Conservation (phyloP, 2,888 invertebrate species). For the Eilema sororculum region DNA sequence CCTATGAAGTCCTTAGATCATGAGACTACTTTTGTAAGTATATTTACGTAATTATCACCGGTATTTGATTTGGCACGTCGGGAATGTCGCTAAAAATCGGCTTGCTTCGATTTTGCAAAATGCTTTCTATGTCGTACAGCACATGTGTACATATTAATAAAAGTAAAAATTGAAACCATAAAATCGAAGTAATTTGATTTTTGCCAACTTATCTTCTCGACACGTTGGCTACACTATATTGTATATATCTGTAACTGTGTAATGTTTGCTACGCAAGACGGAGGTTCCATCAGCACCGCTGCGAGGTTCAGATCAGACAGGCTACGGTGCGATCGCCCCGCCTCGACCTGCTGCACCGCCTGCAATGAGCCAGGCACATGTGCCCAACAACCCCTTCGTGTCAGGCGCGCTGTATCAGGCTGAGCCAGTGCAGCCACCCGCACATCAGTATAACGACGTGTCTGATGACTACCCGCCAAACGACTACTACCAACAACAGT, state of each 20-base stretch:
- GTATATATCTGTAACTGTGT: not conserved
- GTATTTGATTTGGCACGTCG: not conserved
- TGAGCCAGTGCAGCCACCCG: constrained; percentile 89
- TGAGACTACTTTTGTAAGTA: constrained; percentile 91
- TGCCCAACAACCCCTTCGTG: constrained; percentile 87
- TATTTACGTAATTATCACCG: not conserved
- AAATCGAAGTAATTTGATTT: not conserved
- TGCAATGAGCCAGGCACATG: constrained; percentile 87
- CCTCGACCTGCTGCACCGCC: constrained; percentile 80
- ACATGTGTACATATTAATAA: not conserved
- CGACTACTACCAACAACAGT: constrained; percentile 33
- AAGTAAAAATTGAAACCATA: not conserved
- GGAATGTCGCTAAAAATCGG: not conserved
- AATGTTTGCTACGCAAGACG: constrained; percentile 60
- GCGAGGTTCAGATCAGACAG: constrained; percentile 71
- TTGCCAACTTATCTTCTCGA: not conserved
- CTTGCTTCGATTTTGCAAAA: not conserved
- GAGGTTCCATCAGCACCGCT: constrained; percentile 76
- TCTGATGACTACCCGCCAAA: constrained; percentile 61
- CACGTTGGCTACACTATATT: no score
- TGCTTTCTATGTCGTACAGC: not conserved
- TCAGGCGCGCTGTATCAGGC: constrained; percentile 88
- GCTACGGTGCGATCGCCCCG: constrained; percentile 75
- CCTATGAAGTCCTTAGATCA: constrained; percentile 86
- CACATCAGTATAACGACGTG: constrained; percentile 84